Base-by-base conservation (phyloP, 2,113 vertebrate species). In the Clinocottus analis region DNA sequence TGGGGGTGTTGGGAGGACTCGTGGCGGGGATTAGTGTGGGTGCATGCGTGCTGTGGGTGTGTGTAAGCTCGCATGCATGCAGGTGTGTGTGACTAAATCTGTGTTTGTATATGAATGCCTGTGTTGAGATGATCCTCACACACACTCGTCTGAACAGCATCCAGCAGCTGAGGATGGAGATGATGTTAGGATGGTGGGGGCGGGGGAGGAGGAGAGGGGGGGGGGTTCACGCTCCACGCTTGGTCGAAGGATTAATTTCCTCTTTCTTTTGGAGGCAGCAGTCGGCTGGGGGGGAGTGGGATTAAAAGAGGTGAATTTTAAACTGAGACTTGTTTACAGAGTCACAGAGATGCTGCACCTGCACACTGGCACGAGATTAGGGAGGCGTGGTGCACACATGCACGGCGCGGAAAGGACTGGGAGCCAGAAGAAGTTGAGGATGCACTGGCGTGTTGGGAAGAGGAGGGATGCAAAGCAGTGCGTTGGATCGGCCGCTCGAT, bases 261-360 rank as follows among this genome's bases (percentile, higher is more conserved):
- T 75, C 35, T 29, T 77, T 85, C 39, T 64, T 77, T 64, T 19
- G 5, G 19, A 77, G 65, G 70, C 39, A 75, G 79, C 78, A 72
- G 75, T 78, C 25, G 59, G 87, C 64, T 83, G 80, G 85, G 47
- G 47, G 65, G 39, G 70, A 70, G 63, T 71, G 77, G 87, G 87
- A 91, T 93, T 91, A 91, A 89, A 90, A 82, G 71, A 77, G 85
- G 86, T 85, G 88, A 91, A 91, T 92, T 90, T 90, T 90, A 89
- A 91, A 92, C 76, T 72, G 77, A 82, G 74, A 80, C 78, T 91
- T 93, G 90, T 92, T 92, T 92, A 92, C 86, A 89, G 79, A 92
- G 89, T 92, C 85, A 79, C 33, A 83, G 82, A 87, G 89, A 90
- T 79, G 84, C 87, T 90, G 77, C 77, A 88, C 86, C 86, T 90